phyloP scores from a whole-genome alignment of 2,888 invertebrate species.

The Agriopis marginaria region DNA sequence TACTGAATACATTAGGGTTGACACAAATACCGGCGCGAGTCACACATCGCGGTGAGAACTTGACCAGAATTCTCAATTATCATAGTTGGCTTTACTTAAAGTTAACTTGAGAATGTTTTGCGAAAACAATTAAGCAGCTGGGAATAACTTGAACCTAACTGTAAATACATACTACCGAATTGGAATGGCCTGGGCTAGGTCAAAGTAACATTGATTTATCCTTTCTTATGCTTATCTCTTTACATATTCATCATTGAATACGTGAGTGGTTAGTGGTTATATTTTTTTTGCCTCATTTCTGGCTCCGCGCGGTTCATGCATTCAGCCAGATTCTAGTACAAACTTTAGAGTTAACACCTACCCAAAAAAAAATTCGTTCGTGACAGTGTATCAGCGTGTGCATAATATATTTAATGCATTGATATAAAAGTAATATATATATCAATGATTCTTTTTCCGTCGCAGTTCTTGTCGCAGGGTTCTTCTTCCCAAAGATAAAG shows the following conservation, averaged over 20 bases:
- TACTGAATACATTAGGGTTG: conserved; percentile 42
- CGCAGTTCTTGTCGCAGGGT: too few relatives aligned
- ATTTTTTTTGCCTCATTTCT: background rate
- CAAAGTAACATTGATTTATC: background rate
- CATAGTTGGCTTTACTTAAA: conserved; percentile 12
- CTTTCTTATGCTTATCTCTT: background rate
- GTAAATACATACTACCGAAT: background rate
- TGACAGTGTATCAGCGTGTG: background rate
- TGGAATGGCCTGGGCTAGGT: too few relatives aligned
- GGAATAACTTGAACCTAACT: conserved; percentile 6
- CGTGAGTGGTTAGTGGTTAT: background rate
- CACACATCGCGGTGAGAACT: conserved; percentile 24
- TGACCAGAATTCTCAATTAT: conserved; percentile 34
- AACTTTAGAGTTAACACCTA: background rate
- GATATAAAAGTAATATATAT: too few relatives aligned
- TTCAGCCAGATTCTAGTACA: background rate
- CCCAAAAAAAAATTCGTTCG: too few relatives aligned
- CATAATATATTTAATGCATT: too few relatives aligned
- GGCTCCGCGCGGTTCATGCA: background rate
- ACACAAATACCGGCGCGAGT: conserved; percentile 32
- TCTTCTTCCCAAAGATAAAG: too few relatives aligned
- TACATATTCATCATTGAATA: too few relatives aligned
- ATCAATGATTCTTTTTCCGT: too few relatives aligned
- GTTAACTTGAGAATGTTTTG: conserved; percentile 4
- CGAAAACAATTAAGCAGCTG: conserved; percentile 17